phyloP scores from a whole-genome alignment of 92 coral and sea anemone genomes.

The Galaxea fascicularis region DNA sequence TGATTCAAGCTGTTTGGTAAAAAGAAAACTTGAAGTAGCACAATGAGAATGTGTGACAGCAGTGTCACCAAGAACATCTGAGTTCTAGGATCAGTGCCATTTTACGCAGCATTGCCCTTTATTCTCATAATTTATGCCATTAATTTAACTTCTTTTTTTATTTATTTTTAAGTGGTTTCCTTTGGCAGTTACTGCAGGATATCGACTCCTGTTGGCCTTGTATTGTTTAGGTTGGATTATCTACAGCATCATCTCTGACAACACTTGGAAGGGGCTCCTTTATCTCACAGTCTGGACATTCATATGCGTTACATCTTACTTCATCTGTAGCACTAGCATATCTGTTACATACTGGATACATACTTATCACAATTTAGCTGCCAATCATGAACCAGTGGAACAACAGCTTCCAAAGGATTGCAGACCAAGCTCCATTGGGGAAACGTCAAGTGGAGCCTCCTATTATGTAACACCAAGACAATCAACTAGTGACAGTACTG shows the following conservation, averaged over 20 bases:
- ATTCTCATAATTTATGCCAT: background rate
- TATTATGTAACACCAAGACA: background rate
- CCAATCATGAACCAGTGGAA: background rate
- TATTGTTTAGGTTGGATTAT: conserved; percentile 79
- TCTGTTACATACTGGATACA: conserved; percentile 27
- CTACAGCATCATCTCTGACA: conserved; percentile 58
- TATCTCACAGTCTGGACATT: conserved; percentile 86
- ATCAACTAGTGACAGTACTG: background rate
- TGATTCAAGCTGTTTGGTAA: no score
- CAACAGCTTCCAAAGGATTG: background rate
- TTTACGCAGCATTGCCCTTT: background rate
- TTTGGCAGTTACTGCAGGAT: conserved; percentile 40
- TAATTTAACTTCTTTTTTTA: background rate
- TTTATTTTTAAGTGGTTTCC: conserved; percentile 63
- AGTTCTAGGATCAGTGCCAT: no score
- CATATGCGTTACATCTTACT: conserved; percentile 58
- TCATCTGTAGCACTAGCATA: conserved; percentile 54
- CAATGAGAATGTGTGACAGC: no score
- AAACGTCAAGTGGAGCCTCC: background rate
- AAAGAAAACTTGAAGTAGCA: no score
- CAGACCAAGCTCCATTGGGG: background rate
- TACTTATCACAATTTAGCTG: background rate
- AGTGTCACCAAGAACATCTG: background rate
- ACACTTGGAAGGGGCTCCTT: conserved; percentile 76
- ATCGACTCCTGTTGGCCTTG: conserved; percentile 61